These are phyloP conservation scores for Erebia palarica DNA, from an alignment of 2,888 invertebrate species.

Conservation along the genomic window DNA sequence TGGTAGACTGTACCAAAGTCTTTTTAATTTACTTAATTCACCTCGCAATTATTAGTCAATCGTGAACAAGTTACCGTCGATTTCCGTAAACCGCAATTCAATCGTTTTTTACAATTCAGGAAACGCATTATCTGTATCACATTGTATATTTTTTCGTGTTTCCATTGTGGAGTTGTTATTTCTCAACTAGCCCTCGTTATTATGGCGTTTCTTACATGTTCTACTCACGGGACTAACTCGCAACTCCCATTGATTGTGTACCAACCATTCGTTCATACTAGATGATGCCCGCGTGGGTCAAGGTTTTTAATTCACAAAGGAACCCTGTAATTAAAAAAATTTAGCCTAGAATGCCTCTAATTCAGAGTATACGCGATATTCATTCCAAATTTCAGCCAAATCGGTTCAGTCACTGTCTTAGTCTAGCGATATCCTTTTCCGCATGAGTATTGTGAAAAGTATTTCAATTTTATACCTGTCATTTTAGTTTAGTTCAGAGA, in stretches of 20 bases:
- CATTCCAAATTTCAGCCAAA: too few species aligned
- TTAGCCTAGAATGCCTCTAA: too few species aligned
- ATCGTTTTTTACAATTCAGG: conserved; percentile 23
- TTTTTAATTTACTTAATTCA: neutral
- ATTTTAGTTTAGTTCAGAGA: too few species aligned
- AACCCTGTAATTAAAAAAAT: too few species aligned
- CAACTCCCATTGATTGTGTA: neutral
- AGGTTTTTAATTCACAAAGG: too few species aligned
- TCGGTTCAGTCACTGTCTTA: too few species aligned
- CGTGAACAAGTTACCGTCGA: conserved; percentile 9
- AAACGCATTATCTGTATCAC: conserved; percentile 25
- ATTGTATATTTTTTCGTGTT: conserved; percentile 25
- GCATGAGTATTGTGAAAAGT: too few species aligned
- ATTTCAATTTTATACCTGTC: too few species aligned
- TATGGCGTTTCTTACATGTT: conserved; percentile 32
- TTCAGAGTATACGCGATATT: too few species aligned
- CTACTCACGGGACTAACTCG: conserved; percentile 11
- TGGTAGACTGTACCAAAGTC: too few species aligned
- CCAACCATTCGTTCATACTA: neutral
- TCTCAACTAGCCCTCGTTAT: conserved; percentile 34
- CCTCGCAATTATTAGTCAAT: conserved; percentile 5
- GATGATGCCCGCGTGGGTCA: too few species aligned
- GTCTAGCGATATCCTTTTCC: too few species aligned
- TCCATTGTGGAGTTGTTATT: conserved; percentile 36
- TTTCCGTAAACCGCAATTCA: conserved; percentile 17